Conservation (phyloP, 35 echinoderm and acorn worm genomes). For the Stichopus chloronotus region DNA sequence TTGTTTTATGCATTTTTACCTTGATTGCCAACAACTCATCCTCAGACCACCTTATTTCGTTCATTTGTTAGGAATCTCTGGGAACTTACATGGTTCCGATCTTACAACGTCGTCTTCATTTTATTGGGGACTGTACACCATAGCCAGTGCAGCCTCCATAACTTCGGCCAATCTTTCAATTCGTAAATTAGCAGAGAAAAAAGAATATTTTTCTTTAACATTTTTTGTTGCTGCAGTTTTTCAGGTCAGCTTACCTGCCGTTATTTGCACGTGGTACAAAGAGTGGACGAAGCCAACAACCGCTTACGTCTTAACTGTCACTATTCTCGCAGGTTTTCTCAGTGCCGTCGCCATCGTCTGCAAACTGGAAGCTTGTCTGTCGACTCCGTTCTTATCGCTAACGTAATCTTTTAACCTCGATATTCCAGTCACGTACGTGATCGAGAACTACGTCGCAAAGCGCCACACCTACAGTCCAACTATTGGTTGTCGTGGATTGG, state of each 20-base stretch:
- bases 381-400: neutral
- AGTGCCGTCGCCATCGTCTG: neutral
- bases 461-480: neutral
- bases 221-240: neutral
- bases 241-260: neutral
- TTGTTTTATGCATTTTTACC: neutral
- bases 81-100: neutral
- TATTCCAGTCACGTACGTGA: neutral
- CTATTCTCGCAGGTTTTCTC: neutral
- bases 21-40: neutral
- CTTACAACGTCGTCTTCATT: neutral
- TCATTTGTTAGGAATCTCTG: neutral
- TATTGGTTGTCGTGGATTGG: constrained; percentile 26
- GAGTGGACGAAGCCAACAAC: neutral
- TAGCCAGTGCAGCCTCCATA: neutral
- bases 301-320: neutral
- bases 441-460: neutral
- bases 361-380: neutral
- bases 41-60: neutral
- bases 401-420: neutral
- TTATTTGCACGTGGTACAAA: neutral
- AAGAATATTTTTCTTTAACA: neutral
- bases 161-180: neutral
- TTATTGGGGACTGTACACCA: neutral
- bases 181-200: neutral